Percentiles rank a stretch among this genome's conserved stretches.
Evolutionary conservation across 2,113 vertebrate species (phyloP).

Genomic region (Melanerpes formicivorus): DNA sequence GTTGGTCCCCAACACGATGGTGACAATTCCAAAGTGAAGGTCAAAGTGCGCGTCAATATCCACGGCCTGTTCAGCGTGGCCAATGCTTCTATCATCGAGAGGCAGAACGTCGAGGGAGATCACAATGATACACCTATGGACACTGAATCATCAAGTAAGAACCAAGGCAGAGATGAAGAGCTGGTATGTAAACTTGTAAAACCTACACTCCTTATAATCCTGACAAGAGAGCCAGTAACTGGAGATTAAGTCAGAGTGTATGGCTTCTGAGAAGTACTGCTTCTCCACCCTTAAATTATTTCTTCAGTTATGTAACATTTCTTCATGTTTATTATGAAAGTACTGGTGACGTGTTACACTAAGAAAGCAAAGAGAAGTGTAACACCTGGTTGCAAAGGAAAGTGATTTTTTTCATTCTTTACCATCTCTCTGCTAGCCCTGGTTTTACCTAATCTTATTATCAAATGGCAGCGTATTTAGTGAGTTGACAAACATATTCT

Average conservation of each 20-base stretch:
- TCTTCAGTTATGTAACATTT: not conserved
- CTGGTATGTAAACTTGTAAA: conserved; percentile 77
- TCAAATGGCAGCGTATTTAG: not conserved
- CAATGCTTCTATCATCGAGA: conserved; percentile 89
- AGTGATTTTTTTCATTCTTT: not conserved
- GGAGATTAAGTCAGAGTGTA: not conserved
- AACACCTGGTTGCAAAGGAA: not conserved
- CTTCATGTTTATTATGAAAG: not conserved
- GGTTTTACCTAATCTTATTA: not conserved
- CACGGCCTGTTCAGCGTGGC: conserved; percentile 95
- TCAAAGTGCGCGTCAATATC: conserved; percentile 92
- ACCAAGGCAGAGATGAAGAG: conserved; percentile 85
- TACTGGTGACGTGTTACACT: not conserved
- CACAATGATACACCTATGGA: conserved; percentile 87
- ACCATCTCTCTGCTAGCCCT: not conserved
- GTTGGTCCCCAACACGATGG: conserved; percentile 90
- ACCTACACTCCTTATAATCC: not conserved
- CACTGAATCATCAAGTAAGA: conserved; percentile 83
- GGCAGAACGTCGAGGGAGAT: conserved; percentile 81
- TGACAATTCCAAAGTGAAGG: conserved; percentile 93
- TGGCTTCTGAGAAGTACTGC: not conserved
- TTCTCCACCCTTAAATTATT: not conserved
- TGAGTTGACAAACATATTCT: not conserved
- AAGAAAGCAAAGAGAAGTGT: not conserved
- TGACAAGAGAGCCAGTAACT: not conserved